Conservation (phyloP, 2,113 vertebrate species). For the Anguilla japonica region DNA sequence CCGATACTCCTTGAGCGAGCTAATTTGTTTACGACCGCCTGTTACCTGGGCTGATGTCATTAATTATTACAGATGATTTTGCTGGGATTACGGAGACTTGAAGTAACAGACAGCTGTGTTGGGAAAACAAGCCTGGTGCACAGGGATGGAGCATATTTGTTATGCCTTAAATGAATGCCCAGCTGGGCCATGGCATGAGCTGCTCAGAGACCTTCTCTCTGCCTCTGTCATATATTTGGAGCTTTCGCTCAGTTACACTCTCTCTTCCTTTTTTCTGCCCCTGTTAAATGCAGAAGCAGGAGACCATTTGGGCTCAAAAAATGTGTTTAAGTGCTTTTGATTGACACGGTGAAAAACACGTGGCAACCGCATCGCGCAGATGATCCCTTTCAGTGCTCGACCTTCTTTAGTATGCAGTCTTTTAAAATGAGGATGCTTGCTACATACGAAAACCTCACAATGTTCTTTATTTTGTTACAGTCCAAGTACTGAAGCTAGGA, state of each 20-base stretch:
- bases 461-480: neutral
- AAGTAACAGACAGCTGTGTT: slow-evolving; percentile 23
- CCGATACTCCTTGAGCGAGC: neutral
- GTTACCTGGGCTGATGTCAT: neutral
- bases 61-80: slow-evolving; percentile 22
- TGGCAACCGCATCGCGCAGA: neutral
- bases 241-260: neutral
- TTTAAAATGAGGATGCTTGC: neutral
- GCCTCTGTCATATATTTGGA: neutral
- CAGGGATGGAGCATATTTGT: slow-evolving; percentile 18
- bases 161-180: slow-evolving; percentile 33
- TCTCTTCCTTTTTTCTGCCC: neutral
- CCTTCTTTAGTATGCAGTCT: neutral
- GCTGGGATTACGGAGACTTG: slow-evolving; percentile 17
- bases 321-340: too few relatives aligned
- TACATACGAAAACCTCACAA: neutral
- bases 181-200: slow-evolving; percentile 12
- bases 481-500: neutral
- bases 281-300: neutral
- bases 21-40: neutral
- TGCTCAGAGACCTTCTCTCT: slow-evolving; percentile 11
- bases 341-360: neutral
- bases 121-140: slow-evolving; percentile 9
- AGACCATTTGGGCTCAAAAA: neutral
- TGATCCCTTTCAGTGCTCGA: neutral